A percentile compares a stretch with the other conserved stretches of the same genome.
phyloP scores from a whole-genome alignment of 2,797 vertebrate genomes.

The Linurgus olivaceus region DNA sequence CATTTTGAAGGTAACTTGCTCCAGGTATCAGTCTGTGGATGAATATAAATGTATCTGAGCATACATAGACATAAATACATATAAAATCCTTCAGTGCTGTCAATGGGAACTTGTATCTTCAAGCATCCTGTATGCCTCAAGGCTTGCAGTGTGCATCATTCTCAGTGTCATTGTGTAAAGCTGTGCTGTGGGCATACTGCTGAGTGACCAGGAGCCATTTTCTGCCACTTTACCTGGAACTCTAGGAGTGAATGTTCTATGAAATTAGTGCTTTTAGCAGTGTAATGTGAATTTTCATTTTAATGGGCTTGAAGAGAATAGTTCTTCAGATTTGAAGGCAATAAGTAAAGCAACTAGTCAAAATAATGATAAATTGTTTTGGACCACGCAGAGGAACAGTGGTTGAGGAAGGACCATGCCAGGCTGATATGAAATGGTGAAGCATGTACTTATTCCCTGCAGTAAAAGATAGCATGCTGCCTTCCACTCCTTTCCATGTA shows the following conservation, averaged over 20 bases:
- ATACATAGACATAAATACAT: neutral
- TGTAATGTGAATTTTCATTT: neutral
- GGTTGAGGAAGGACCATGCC: fast-evolving
- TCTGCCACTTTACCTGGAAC: neutral
- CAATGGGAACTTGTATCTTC: neutral
- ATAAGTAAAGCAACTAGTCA: neutral
- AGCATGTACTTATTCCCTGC: fast-evolving
- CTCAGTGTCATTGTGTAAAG: neutral
- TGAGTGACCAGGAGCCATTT: neutral
- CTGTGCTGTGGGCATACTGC: neutral
- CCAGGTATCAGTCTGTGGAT: neutral
- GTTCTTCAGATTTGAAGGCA: neutral
- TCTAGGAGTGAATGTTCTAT: neutral
- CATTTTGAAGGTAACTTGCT: neutral
- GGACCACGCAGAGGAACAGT: neutral
- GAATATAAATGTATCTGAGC: neutral
- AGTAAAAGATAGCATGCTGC: neutral
- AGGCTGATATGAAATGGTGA: neutral
- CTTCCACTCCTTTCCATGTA: neutral
- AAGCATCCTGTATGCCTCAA: neutral
- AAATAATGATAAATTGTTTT: neutral
- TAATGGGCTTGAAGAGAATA: neutral
- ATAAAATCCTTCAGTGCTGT: neutral
- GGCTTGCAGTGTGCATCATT: neutral
- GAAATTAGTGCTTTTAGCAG: neutral